Percentiles rank a stretch among this genome's conserved stretches.
These are phyloP conservation scores for Anoplopoma fimbria DNA, from an alignment of 2,113 vertebrate genomes.

Conservation along the genomic window DNA sequence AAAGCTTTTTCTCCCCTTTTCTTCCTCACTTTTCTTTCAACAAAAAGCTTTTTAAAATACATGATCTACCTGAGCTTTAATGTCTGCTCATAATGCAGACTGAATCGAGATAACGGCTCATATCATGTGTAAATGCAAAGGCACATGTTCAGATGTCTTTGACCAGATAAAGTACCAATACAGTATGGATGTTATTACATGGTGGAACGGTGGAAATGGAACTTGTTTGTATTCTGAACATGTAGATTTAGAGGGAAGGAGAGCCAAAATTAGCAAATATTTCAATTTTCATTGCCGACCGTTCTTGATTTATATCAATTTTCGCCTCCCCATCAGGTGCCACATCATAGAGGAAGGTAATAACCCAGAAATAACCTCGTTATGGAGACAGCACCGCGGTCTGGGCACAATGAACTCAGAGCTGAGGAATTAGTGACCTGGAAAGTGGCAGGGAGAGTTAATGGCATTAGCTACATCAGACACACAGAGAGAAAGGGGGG, in stretches of 20 bases:
- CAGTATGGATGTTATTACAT: background rate
- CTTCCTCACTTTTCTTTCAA: too few species aligned
- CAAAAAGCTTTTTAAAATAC: background rate
- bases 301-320: conserved; percentile 99
- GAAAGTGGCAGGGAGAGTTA: conserved; percentile 96
- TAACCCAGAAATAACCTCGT: conserved; percentile 99
- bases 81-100: background rate
- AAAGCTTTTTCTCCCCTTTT: background rate
- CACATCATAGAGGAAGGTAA: conserved; percentile 96
- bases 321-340: conserved; percentile 94
- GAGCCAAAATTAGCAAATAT: conserved; percentile 81
- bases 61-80: background rate
- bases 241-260: conserved; percentile 53
- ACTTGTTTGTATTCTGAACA: conserved; percentile 43
- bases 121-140: background rate
- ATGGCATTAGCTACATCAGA: conserved; percentile 87
- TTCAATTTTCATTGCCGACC: conserved; percentile 87
- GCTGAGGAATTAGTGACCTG: conserved; percentile 99
- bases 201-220: conserved; percentile 12
- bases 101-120: background rate
- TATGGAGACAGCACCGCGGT: conserved; percentile 97
- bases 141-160: background rate
- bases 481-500: conserved; percentile 80
- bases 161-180: background rate
- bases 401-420: conserved; percentile 98